phyloP scores from a whole-genome alignment of 2,113 vertebrate species.

The Caretta caretta region DNA sequence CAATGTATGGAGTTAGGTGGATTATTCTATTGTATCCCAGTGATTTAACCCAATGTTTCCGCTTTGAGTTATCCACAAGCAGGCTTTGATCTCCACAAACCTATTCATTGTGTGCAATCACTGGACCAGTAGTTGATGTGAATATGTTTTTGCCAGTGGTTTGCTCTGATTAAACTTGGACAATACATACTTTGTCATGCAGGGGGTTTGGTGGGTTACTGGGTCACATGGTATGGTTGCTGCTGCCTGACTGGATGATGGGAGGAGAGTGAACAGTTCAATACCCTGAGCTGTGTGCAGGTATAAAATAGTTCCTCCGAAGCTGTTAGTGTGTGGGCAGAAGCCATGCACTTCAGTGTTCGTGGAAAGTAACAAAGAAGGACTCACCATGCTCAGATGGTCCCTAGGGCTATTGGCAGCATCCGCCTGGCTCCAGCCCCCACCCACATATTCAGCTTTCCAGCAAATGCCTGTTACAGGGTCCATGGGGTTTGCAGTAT shows the following conservation, averaged over 20 bases:
- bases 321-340: not conserved
- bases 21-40: not conserved
- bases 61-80: not conserved
- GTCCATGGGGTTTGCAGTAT: not conserved
- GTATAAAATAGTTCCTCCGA: not conserved
- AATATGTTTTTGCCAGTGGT: not conserved
- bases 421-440: not conserved
- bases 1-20: not conserved
- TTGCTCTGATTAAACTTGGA: not conserved
- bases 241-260: no score
- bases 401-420: not conserved
- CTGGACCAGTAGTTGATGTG: not conserved
- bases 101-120: fast-evolving
- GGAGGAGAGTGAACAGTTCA: no score
- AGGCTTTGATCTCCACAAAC: not conserved
- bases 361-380: not conserved
- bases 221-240: conserved; percentile 5
- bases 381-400: not conserved
- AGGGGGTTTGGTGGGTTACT: fast-evolving
- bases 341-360: no score
- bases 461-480: not conserved
- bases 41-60: fast-evolving
- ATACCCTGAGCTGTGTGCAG: no score
- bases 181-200: not conserved
- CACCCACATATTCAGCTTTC: not conserved